Conservation (phyloP, 2,888 invertebrate species). For the Drosophila cognata region DNA sequence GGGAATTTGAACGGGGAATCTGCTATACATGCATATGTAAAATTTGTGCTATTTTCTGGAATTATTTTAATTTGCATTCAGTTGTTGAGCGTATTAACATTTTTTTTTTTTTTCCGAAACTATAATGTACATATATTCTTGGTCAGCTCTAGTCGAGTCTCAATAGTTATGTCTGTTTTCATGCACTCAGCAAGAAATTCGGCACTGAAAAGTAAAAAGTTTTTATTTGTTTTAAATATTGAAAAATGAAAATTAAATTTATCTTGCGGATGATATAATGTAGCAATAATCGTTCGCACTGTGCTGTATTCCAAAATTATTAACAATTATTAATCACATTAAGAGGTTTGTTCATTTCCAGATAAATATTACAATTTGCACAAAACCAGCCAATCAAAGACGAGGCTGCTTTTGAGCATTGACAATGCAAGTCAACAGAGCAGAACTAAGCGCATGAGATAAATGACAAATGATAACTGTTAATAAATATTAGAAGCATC, state of each 20-base stretch:
- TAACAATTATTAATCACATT: too few relatives aligned
- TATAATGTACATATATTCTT: neutral
- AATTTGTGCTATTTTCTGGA: too few relatives aligned
- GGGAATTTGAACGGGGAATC: neutral
- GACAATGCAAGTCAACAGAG: neutral
- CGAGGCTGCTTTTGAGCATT: neutral
- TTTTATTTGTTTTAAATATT: neutral
- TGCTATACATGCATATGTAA: neutral
- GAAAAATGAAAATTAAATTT: neutral
- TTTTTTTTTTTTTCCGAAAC: neutral
- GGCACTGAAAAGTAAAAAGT: too few relatives aligned
- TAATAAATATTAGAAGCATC: neutral
- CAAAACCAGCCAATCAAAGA: neutral
- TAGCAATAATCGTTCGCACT: neutral
- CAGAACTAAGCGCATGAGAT: neutral
- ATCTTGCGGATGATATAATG: neutral
- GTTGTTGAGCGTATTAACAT: neutral
- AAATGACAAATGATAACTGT: neutral
- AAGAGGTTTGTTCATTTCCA: neutral
- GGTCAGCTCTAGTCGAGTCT: neutral
- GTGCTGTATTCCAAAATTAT: neutral
- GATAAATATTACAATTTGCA: neutral
- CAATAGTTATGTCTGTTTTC: neutral
- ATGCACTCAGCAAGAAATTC: neutral
- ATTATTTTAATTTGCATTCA: too few relatives aligned